Evolutionary conservation across 2,113 vertebrate species (phyloP).

Genomic region (Nothocercus nigrocapillus): DNA sequence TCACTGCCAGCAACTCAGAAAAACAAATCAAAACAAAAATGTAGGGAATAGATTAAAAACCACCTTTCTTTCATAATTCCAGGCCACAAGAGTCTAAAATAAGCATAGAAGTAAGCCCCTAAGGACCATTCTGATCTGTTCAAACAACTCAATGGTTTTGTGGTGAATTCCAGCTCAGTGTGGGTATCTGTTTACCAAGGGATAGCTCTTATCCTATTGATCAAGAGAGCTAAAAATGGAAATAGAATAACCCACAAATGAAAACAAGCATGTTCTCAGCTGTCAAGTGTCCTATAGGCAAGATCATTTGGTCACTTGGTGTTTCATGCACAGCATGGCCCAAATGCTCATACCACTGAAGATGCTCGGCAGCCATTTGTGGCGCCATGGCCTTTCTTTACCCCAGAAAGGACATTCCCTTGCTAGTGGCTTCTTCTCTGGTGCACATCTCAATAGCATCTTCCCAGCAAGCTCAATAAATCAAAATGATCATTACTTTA

Average conservation of each 20-base stretch:
- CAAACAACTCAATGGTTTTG: not conserved
- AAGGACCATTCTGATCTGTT: not conserved
- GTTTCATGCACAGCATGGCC: not conserved
- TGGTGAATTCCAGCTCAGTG: not conserved
- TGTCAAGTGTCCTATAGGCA: not conserved
- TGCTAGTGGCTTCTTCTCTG: not conserved
- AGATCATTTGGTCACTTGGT: not conserved
- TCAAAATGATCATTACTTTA: not conserved
- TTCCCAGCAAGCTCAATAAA: not conserved
- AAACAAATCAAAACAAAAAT: conserved; percentile 26
- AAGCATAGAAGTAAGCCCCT: conserved; percentile 13
- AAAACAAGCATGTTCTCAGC: not conserved
- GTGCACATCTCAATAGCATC: not conserved
- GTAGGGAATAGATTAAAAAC: not conserved
- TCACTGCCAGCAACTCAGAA: not conserved
- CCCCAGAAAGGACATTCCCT: not conserved
- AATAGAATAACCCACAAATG: not conserved
- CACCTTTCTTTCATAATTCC: not conserved
- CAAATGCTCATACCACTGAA: not conserved
- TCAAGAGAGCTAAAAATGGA: not conserved
- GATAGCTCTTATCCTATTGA: not conserved
- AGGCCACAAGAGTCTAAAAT: conserved; percentile 33
- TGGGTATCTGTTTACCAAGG: conserved; percentile 15
- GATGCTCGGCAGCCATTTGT: not conserved
- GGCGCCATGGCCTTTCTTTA: not conserved